Evolutionary conservation across 2,797 vertebrate species (phyloP).

Genomic region (Streptopelia turtur): DNA sequence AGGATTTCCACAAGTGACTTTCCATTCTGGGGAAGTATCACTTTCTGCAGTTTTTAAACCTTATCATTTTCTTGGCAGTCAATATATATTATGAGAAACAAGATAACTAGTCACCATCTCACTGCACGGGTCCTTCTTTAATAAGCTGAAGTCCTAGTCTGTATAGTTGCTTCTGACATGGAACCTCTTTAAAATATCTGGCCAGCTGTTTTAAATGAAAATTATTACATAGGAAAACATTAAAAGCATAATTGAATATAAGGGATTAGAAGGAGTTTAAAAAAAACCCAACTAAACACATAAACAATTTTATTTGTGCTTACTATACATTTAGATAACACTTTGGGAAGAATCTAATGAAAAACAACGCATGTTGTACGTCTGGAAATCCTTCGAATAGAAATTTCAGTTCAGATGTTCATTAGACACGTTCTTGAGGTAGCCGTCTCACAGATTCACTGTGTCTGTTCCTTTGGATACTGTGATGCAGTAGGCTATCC

Average conservation of each 20-base stretch:
- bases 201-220: background rate
- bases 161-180: background rate
- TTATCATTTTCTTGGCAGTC: background rate
- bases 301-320: background rate
- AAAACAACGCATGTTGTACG: background rate
- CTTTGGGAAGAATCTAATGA: background rate
- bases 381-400: background rate
- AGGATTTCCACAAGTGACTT: background rate
- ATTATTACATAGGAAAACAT: background rate
- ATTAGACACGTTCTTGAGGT: background rate
- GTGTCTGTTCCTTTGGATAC: accelerated
- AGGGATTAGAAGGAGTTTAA: background rate
- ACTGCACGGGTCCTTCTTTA: background rate
- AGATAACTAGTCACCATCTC: background rate
- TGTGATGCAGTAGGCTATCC: background rate
- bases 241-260: background rate
- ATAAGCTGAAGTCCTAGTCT: background rate
- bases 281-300: background rate
- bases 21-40: background rate
- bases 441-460: background rate
- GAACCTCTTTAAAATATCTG: background rate
- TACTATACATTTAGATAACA: background rate
- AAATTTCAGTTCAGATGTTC: background rate
- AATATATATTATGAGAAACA: background rate
- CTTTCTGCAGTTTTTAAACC: background rate